Percentiles rank a stretch among this genome's conserved stretches.
phyloP scores from a whole-genome alignment of 2,797 vertebrate species.

The Myotis daubentonii region DNA sequence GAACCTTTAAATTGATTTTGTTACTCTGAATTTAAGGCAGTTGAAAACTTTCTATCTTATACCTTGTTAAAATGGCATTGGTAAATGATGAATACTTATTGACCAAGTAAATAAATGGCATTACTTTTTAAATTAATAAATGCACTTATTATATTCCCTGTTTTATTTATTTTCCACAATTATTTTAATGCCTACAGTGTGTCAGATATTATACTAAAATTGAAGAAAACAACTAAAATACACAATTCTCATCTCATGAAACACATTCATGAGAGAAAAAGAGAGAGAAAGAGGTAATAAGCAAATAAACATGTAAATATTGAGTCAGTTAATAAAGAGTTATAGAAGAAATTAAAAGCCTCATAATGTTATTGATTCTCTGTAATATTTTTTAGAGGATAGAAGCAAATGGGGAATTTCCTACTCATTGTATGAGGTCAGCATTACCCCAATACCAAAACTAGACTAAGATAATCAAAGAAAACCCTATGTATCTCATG shows the following conservation, averaged over 20 bases:
- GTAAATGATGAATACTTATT: not conserved
- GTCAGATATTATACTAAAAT: not conserved
- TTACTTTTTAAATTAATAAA: not conserved
- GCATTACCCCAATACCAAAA: not conserved
- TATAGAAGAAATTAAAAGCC: not conserved
- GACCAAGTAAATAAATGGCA: not conserved
- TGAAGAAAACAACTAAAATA: not conserved
- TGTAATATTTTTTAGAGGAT: not conserved
- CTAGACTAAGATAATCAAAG: not conserved
- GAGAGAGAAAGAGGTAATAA: not conserved
- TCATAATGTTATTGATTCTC: not conserved
- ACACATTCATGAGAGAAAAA: not conserved
- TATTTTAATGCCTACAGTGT: constrained; percentile 9
- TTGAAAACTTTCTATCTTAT: not conserved
- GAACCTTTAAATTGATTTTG: not conserved
- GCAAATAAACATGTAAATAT: not conserved
- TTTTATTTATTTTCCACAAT: not conserved
- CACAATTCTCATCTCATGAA: not conserved
- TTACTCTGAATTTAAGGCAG: not conserved
- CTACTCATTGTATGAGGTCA: not conserved
- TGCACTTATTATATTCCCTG: not conserved
- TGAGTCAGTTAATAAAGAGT: not conserved
- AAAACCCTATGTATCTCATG: not conserved
- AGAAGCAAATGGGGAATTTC: not conserved
- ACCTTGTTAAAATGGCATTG: not conserved